Evolutionary conservation across 2,888 invertebrate species (phyloP).

Genomic region (Dasypogon diadema): DNA sequence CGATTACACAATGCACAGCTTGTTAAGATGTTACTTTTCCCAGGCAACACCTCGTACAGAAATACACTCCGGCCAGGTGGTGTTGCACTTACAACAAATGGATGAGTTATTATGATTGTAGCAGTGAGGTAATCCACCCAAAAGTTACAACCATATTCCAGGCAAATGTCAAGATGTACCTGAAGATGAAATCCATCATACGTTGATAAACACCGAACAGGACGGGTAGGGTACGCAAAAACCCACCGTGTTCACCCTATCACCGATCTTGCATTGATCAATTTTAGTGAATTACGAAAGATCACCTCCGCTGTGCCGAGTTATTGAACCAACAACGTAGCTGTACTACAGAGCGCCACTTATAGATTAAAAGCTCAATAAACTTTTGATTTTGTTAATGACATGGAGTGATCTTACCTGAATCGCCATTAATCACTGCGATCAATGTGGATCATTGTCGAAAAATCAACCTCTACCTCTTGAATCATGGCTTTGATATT

Average conservation of each 20-base stretch:
- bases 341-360: neutral
- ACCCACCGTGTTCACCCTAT: neutral
- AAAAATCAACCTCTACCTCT: neutral
- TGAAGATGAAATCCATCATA: conserved; percentile 16
- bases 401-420: conserved; percentile 7
- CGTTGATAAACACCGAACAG: neutral
- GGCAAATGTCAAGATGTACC: conserved; percentile 1
- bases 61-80: neutral
- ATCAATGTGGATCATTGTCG: conserved; percentile 25
- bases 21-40: neutral
- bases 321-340: conserved; percentile 5
- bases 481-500: conserved; percentile 5
- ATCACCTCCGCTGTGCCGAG: neutral
- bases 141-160: neutral
- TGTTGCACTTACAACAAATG: conserved; percentile 19
- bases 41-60: neutral
- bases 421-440: conserved; percentile 19
- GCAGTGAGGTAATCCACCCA: neutral
- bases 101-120: neutral
- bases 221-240: neutral
- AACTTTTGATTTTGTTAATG: conserved; percentile 23
- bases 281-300: neutral
- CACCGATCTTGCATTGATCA: neutral
- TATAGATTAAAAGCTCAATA: neutral
- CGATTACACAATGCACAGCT: conserved; percentile 14